Conservation (phyloP, 1,140 invertebrate species). For the Druon quercuslanigerum region DNA sequence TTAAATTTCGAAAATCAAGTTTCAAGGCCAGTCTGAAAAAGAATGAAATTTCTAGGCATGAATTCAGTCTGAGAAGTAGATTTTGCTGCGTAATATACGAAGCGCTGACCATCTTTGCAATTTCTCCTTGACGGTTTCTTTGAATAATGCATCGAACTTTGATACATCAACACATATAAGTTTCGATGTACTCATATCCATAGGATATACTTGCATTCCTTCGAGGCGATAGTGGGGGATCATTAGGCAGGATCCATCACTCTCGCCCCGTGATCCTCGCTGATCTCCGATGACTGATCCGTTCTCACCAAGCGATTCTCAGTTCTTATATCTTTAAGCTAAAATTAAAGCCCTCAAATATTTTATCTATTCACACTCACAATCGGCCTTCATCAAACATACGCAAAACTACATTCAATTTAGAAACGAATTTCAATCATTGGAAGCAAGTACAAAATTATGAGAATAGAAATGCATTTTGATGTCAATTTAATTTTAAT, state of each 20-base stretch:
- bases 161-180: conserved; percentile 21
- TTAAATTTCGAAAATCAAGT: too few relatives aligned
- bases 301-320: conserved; percentile 50
- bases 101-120: background rate
- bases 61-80: background rate
- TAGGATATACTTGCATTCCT: conserved; percentile 7
- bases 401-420: too few relatives aligned
- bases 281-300: conserved; percentile 58
- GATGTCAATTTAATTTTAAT: too few relatives aligned
- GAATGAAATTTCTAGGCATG: background rate
- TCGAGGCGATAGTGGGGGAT: conserved; percentile 41
- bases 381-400: too few relatives aligned
- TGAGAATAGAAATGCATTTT: too few relatives aligned
- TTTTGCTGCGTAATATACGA: conserved; percentile 6
- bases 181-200: conserved; percentile 1
- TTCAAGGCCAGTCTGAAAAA: too few relatives aligned
- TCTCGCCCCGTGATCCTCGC: conserved; percentile 53
- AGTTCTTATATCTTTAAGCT: conserved; percentile 35
- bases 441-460: too few relatives aligned
- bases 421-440: too few relatives aligned
- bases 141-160: conserved; percentile 29
- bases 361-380: too few relatives aligned
- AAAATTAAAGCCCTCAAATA: background rate
- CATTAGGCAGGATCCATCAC: conserved; percentile 62
- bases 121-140: conserved; percentile 8